phyloP scores from a whole-genome alignment of 2,113 vertebrate genomes.

The Colius striatus region DNA sequence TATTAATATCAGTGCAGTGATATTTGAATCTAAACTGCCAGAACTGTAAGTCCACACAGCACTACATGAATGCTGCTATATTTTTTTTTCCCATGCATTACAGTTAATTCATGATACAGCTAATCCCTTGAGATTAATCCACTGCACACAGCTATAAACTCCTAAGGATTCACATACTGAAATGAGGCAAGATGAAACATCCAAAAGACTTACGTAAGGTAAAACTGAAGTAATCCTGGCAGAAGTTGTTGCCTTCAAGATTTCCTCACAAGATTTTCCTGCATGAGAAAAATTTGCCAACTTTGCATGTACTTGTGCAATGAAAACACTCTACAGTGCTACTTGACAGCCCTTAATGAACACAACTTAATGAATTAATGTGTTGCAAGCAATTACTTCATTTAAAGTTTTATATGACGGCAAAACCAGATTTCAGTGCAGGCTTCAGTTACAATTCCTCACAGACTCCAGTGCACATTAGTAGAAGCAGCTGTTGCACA shows the following conservation, averaged over 20 bases:
- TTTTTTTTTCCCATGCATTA: background rate
- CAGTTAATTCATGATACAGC: background rate
- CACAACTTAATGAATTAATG: background rate
- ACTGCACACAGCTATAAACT: background rate
- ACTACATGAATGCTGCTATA: background rate
- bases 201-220: background rate
- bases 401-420: background rate
- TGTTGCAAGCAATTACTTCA: background rate
- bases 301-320: background rate
- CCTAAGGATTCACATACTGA: background rate
- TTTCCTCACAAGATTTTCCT: background rate
- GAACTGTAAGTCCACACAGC: background rate
- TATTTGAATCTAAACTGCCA: background rate
- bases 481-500: background rate
- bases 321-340: background rate
- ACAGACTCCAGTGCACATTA: background rate
- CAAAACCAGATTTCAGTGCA: background rate
- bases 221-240: background rate
- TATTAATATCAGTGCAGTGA: background rate
- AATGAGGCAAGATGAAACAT: constrained; percentile 7
- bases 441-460: background rate
- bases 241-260: background rate
- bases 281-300: background rate
- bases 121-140: background rate
- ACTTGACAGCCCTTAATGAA: background rate